A percentile compares a stretch with the other conserved stretches of the same genome.
Conservation (phyloP, 1,140 invertebrate species). For the Zaprionus ornatus region DNA sequence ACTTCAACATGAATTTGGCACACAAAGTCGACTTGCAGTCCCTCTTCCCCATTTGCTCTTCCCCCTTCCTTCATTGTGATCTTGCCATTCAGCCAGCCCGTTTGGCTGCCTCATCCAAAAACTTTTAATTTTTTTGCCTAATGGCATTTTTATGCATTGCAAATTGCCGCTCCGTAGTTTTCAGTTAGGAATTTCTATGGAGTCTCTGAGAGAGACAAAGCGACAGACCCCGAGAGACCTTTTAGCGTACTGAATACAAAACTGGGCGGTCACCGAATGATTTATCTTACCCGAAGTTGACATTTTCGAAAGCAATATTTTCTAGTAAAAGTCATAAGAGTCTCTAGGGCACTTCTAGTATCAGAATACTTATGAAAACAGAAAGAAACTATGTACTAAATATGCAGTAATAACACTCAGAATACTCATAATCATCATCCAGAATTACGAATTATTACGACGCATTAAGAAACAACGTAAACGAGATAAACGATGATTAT, state of each 20-base stretch:
- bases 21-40: slow-evolving; percentile 30
- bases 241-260: background rate
- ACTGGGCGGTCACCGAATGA: slow-evolving; percentile 13
- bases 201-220: slow-evolving; percentile 17
- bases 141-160: slow-evolving; percentile 58
- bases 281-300: slow-evolving; percentile 6
- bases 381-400: background rate
- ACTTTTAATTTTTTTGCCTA: slow-evolving; percentile 40
- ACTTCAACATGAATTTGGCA: slow-evolving; percentile 58
- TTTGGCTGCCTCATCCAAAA: slow-evolving; percentile 32
- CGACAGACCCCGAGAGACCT: slow-evolving; percentile 19
- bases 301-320: slow-evolving; percentile 2
- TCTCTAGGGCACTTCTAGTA: background rate
- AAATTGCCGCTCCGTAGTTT: slow-evolving; percentile 33
- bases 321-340: background rate
- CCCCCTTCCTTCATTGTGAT: background rate
- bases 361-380: background rate
- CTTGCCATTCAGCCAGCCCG: slow-evolving; percentile 25
- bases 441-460: slow-evolving; percentile 26
- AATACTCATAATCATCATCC: slow-evolving; percentile 6
- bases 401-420: background rate
- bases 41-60: background rate
- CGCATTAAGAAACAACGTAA: slow-evolving; percentile 45
- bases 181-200: slow-evolving; percentile 44
- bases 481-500: slow-evolving; percentile 37